Conservation (phyloP, 2,888 invertebrate species). For the Eilema depressum region DNA sequence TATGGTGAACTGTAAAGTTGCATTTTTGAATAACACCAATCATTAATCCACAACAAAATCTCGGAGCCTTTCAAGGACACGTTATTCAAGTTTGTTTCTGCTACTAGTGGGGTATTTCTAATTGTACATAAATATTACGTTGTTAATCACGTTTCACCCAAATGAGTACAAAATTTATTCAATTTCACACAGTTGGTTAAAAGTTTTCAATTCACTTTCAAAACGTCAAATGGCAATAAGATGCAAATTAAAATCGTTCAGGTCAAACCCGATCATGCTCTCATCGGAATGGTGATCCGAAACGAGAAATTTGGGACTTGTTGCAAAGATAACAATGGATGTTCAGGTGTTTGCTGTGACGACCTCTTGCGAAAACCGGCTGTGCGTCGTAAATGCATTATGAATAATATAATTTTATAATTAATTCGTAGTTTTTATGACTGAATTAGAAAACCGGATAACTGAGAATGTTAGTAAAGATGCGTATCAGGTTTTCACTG, state of each 20-base stretch:
- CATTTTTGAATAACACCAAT: conserved; percentile 26
- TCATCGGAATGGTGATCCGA: conserved; percentile 74
- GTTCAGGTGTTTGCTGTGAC: conserved; percentile 63
- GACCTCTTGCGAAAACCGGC: conserved; percentile 60
- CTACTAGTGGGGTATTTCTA: neutral
- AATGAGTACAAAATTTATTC: neutral
- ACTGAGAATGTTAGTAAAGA: conserved; percentile 29
- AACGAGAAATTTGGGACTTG: conserved; percentile 71
- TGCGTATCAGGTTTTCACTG: conserved; percentile 22
- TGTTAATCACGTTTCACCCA: neutral
- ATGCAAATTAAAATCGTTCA: conserved; percentile 69
- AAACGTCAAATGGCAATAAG: conserved; percentile 56
- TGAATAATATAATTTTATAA: conserved; percentile 48
- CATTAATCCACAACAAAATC: conserved; percentile 16
- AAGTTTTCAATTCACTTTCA: conserved; percentile 41
- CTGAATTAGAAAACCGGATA: conserved; percentile 43
- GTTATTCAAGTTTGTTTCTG: neutral
- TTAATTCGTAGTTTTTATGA: conserved; percentile 29
- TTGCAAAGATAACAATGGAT: conserved; percentile 70
- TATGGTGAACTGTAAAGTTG: conserved; percentile 40
- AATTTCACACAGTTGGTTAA: conserved; percentile 37
- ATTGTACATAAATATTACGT: neutral
- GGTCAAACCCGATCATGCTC: conserved; percentile 75
- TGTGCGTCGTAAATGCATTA: conserved; percentile 37
- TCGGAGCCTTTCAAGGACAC: conserved; percentile 5